phyloP scores from a whole-genome alignment of 1,140 invertebrate species.

The Meteorus sp. region DNA sequence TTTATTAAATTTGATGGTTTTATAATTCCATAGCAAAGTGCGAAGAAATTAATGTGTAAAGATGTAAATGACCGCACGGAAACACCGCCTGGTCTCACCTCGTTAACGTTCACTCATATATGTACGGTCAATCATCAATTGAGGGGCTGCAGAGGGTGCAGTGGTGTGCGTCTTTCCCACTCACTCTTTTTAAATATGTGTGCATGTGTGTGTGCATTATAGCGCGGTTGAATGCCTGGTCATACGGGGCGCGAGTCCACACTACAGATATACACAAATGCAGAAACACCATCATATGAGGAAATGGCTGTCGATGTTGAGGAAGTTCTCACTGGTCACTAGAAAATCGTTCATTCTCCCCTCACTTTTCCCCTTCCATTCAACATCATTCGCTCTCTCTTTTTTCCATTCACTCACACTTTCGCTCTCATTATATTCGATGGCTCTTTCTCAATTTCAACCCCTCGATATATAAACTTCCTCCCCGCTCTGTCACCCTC shows the following conservation, averaged over 20 bases:
- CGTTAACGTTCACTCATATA: constrained; percentile 17
- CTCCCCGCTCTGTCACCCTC: not conserved
- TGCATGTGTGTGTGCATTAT: no score
- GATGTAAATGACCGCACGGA: constrained; percentile 15
- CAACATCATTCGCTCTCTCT: not conserved
- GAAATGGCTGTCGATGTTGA: not conserved
- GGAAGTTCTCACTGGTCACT: constrained; percentile 13
- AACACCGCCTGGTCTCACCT: constrained; percentile 26
- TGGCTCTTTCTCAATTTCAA: constrained; percentile 7
- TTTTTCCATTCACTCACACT: not conserved
- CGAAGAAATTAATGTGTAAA: constrained; percentile 22
- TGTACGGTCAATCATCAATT: constrained; percentile 14
- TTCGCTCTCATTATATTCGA: no score
- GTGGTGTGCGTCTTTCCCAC: no score
- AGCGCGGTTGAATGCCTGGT: not conserved
- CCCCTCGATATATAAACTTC: constrained; percentile 4
- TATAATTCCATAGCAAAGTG: constrained; percentile 14
- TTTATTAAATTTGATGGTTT: not conserved
- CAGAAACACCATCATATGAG: not conserved
- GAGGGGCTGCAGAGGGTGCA: not conserved
- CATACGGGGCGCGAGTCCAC: not conserved
- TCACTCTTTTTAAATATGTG: no score
- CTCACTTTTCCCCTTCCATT: not conserved
- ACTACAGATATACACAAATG: not conserved
- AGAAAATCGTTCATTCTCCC: not conserved